Evolutionary conservation across 2,113 vertebrate genomes (phyloP).

Genomic region (Zeus faber): DNA sequence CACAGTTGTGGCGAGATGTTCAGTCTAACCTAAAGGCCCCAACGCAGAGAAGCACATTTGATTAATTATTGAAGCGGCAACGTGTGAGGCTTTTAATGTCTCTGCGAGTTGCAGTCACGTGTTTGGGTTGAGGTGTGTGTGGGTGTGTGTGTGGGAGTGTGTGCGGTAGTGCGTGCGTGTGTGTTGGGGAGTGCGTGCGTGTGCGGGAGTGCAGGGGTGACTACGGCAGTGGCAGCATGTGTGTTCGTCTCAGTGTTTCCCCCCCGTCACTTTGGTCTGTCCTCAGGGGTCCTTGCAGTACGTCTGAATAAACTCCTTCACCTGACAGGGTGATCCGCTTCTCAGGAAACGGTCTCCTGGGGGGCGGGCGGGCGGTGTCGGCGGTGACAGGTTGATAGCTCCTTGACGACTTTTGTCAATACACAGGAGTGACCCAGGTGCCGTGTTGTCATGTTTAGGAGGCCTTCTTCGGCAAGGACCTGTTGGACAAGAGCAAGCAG

Average conservation of each 20-base stretch:
- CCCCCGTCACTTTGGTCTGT: too few species aligned
- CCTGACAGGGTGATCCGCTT: too few species aligned
- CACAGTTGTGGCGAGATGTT: constrained; percentile 10
- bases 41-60: constrained; percentile 49
- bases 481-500: constrained; percentile 93
- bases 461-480: constrained; percentile 96
- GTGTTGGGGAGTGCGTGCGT: constrained; percentile 12
- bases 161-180: constrained; percentile 1
- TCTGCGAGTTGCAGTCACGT: constrained; percentile 32
- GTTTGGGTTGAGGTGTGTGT: too few species aligned
- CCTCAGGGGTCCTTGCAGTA: too few species aligned
- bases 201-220: too few species aligned
- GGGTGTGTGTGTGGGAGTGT: constrained; percentile 15
- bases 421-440: constrained; percentile 24
- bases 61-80: constrained; percentile 70
- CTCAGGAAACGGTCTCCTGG: too few species aligned
- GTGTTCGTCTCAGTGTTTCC: too few species aligned
- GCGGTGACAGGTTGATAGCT: constrained; percentile 16
- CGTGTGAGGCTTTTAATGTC: constrained; percentile 69
- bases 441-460: constrained; percentile 75
- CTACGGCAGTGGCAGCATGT: too few species aligned
- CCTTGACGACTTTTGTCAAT: not conserved
- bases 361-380: too few species aligned
- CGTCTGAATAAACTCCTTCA: too few species aligned
- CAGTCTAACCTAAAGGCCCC: constrained; percentile 51